Conservation (phyloP, 2,888 invertebrate species). For the Leistus spinibarbis region DNA sequence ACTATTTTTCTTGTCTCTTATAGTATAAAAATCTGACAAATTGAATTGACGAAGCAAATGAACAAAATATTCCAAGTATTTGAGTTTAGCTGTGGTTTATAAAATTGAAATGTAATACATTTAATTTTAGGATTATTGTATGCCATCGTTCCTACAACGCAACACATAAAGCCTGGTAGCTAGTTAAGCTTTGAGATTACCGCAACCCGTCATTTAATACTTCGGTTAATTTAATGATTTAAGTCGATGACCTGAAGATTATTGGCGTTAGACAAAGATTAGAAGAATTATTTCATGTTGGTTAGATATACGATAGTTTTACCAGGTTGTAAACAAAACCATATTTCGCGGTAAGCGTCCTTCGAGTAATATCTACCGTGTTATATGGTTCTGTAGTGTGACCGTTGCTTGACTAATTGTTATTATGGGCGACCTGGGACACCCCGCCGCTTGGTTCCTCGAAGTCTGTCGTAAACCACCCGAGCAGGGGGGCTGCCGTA, state of each 20-base stretch:
- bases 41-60: too few relatives aligned
- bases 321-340: not conserved
- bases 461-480: slow-evolving; percentile 54
- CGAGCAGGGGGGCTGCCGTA: slow-evolving; percentile 22
- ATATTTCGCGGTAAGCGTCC: slow-evolving; percentile 3
- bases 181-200: not conserved
- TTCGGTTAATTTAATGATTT: not conserved
- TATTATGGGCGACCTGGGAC: slow-evolving; percentile 49
- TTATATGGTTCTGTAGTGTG: slow-evolving; percentile 8
- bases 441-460: slow-evolving; percentile 53
- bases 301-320: not conserved
- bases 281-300: not conserved
- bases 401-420: slow-evolving; percentile 53
- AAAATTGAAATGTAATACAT: too few relatives aligned
- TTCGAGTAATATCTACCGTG: slow-evolving; percentile 1
- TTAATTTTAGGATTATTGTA: too few relatives aligned
- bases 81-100: too few relatives aligned
- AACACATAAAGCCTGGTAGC: not conserved
- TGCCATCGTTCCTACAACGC: too few relatives aligned
- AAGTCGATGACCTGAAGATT: slow-evolving; percentile 1
- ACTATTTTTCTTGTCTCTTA: too few relatives aligned
- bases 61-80: too few relatives aligned
- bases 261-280: not conserved
- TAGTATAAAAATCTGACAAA: too few relatives aligned
- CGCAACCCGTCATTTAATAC: not conserved